Evolutionary conservation across 2,113 vertebrate species (phyloP).

Genomic region (Cynoglossus semilaevis): DNA sequence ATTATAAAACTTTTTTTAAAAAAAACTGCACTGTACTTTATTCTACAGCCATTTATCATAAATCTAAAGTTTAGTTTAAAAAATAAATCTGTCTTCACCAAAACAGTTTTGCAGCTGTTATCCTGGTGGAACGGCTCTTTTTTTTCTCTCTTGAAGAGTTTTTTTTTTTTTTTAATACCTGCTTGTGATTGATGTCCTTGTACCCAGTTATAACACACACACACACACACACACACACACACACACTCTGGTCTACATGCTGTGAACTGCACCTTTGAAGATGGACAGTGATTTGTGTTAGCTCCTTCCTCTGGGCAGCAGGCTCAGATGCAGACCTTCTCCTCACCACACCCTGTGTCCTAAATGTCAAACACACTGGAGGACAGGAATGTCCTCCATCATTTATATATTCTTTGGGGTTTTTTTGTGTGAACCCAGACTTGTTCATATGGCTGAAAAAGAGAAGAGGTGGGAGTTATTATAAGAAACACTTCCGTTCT

Average conservation of each 20-base stretch:
- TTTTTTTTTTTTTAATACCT: constrained; percentile 4
- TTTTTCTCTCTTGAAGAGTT: no score
- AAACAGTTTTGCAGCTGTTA: constrained; percentile 29
- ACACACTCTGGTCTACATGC: no score
- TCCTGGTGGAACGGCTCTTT: no score
- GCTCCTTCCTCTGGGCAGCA: constrained; percentile 21
- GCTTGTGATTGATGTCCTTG: constrained; percentile 40
- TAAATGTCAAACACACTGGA: constrained; percentile 58
- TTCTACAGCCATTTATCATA: no score
- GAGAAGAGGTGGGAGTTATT: constrained; percentile 11
- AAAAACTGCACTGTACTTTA: no score
- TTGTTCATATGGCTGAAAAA: neutral
- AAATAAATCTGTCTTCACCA: neutral
- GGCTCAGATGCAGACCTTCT: constrained; percentile 38
- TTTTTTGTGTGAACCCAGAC: constrained; percentile 25
- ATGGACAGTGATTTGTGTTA: constrained; percentile 33
- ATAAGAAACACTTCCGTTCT: constrained; percentile 19
- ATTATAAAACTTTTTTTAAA: no score
- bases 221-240: no score
- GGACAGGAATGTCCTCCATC: constrained; percentile 46
- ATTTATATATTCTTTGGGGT: constrained; percentile 19
- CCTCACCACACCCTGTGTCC: constrained; percentile 53
- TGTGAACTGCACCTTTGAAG: constrained; percentile 24
- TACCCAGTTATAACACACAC: constrained; percentile 13
- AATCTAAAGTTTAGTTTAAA: no score